Evolutionary conservation across 2,888 invertebrate genomes (phyloP).

Genomic region (Tuta absoluta): DNA sequence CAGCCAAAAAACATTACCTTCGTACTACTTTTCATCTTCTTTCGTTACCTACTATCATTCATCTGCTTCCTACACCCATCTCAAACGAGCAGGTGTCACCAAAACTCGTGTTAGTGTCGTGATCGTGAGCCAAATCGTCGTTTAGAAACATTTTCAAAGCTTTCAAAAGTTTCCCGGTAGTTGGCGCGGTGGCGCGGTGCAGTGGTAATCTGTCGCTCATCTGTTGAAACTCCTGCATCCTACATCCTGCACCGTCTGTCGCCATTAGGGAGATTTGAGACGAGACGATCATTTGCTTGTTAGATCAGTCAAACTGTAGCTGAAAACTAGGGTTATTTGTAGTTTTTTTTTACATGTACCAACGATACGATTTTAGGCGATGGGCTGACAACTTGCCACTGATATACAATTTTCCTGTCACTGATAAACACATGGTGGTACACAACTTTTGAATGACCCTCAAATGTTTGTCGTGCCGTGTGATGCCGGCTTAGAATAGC

Average conservation of each 20-base stretch:
- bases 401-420: too few species aligned
- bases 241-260: neutral
- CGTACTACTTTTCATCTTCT: too few species aligned
- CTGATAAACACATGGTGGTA: too few species aligned
- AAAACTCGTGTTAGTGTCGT: neutral
- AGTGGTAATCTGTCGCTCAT: neutral
- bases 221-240: neutral
- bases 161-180: neutral
- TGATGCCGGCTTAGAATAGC: too few species aligned
- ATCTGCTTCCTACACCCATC: neutral
- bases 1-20: too few species aligned
- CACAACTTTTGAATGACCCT: too few species aligned
- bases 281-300: neutral
- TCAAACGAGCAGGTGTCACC: neutral
- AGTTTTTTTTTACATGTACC: too few species aligned
- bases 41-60: neutral
- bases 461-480: too few species aligned
- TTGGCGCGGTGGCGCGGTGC: neutral
- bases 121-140: neutral
- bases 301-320: neutral
- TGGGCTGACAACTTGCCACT: too few species aligned
- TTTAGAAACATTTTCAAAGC: neutral
- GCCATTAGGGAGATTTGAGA: neutral
- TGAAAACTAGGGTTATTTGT: too few species aligned
- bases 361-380: too few species aligned